Evolutionary conservation across 1,140 invertebrate species (phyloP).

Genomic region (Drosophila nikananu): DNA sequence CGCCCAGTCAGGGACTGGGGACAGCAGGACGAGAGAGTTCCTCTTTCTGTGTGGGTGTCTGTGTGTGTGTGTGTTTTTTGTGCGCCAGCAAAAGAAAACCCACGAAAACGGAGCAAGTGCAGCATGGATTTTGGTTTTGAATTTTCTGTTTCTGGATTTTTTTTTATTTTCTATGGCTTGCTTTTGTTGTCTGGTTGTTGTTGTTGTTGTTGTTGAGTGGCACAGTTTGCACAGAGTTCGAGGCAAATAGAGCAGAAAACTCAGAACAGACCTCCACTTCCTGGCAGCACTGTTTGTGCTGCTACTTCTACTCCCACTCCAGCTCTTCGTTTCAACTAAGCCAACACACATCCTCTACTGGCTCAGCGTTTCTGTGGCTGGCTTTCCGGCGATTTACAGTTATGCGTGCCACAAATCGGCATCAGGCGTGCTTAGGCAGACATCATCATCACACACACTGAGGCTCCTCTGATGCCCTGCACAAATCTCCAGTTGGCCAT

Average conservation of each 20-base stretch:
- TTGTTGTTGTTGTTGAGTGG: not conserved
- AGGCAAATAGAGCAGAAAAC: slow-evolving; percentile 21
- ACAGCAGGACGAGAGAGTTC: not conserved
- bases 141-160: not conserved
- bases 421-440: slow-evolving; percentile 45
- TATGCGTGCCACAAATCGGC: slow-evolving; percentile 77
- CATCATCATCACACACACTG: slow-evolving; percentile 29
- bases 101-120: slow-evolving; percentile 35
- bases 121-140: slow-evolving; percentile 19
- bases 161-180: not conserved
- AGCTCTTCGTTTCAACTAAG: not conserved
- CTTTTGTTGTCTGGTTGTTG: slow-evolving; percentile 15
- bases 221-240: slow-evolving; percentile 5
- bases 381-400: slow-evolving; percentile 64
- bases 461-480: slow-evolving; percentile 36
- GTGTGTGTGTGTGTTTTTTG: not conserved
- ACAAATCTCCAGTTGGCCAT: slow-evolving; percentile 79
- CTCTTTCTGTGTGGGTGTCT: not conserved
- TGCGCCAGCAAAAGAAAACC: slow-evolving; percentile 30
- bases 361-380: slow-evolving; percentile 23
- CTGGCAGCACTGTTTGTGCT: not conserved
- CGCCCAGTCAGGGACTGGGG: not conserved
- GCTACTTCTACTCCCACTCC: not conserved
- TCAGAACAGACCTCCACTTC: not conserved
- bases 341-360: not conserved